Percentiles rank a stretch among this genome's conserved stretches.
phyloP scores from a whole-genome alignment of 2,888 invertebrate genomes.

The Chrysotoxum bicinctum region DNA sequence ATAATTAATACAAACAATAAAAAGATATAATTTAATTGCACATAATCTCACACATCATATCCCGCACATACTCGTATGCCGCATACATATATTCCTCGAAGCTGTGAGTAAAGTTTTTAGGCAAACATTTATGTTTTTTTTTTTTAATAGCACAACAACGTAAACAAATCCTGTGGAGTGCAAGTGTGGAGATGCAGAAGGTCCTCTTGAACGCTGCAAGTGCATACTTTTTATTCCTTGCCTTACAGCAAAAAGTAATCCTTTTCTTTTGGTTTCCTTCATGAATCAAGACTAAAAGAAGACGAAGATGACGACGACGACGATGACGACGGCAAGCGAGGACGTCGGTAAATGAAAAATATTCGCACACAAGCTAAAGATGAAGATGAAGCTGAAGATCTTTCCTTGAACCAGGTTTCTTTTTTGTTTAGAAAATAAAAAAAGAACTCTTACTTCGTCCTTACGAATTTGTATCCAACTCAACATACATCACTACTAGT shows the following conservation, averaged over 20 bases:
- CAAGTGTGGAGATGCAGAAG: conserved; percentile 31
- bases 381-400: conserved; percentile 39
- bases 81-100: not conserved
- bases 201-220: conserved; percentile 30
- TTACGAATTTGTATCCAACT: conserved; percentile 16
- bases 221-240: conserved; percentile 16
- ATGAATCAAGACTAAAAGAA: conserved; percentile 14
- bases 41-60: conserved; percentile 34
- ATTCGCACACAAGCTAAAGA: conserved; percentile 23
- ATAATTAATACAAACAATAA: conserved; percentile 58
- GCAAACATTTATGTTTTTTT: conserved; percentile 8
- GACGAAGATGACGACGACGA: not conserved
- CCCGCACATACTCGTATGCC: not conserved
- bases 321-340: not conserved
- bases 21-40: conserved; percentile 59
- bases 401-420: conserved; percentile 51
- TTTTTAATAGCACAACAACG: conserved; percentile 46
- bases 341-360: conserved; percentile 17
- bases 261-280: conserved; percentile 25
- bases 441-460: conserved; percentile 39
- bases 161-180: conserved; percentile 52
- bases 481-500: conserved; percentile 22
- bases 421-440: not conserved
- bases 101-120: conserved; percentile 16
- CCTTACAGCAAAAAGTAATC: conserved; percentile 33